Evolutionary conservation across 1,140 invertebrate species (phyloP), one percentile per base, ranked within the genome.

Genomic region (Panagrolaimus sp.): DNA sequence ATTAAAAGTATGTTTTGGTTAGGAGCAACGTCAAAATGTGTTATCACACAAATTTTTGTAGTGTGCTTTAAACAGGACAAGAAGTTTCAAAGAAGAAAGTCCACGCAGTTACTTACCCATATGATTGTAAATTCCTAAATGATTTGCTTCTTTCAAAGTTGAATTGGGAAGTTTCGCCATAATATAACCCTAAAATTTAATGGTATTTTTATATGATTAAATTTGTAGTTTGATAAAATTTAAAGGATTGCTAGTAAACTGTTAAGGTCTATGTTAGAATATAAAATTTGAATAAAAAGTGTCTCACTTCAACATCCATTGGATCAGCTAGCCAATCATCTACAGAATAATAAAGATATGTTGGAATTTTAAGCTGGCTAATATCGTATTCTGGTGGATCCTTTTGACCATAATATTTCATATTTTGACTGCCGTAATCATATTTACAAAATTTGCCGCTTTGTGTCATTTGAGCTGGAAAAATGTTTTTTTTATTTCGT

Each of bases 381-480:
- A 57, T 57, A 27, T 57, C 51, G 5, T 57, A 57, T 20, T 57
- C 51, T 0, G 51, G 51, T 11, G 51, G 51, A 11, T 14, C 5
- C 11, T n/a, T 11, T 43, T 75, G 70, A 62, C 74, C 74, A 67
- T 75, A 75, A 38, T 74, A 71, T 62, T 75, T 23, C 13, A 31
- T 5, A 57, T 75, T 75, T 14, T 53, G 13, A 16, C 20, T 67
- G 3, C 75, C 74, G 62, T 67, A 75, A 64, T 75, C 72, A 25
- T 79, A 75, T 65, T 77, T 75, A 66, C 73, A 75, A 27, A 73
- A 31, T 38, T 67, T 75, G 42, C 66, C 66, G 14, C 53, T 61
- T 27, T 45, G 31, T 20, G 61, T 38, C 70, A 75, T 65, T 70
- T 75, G 74, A 7, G 64, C 68, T n/a, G n/a, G n/a, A n/a, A n/a